Base-by-base conservation (phyloP, 2,888 invertebrate species). In the Euproctis similis region DNA sequence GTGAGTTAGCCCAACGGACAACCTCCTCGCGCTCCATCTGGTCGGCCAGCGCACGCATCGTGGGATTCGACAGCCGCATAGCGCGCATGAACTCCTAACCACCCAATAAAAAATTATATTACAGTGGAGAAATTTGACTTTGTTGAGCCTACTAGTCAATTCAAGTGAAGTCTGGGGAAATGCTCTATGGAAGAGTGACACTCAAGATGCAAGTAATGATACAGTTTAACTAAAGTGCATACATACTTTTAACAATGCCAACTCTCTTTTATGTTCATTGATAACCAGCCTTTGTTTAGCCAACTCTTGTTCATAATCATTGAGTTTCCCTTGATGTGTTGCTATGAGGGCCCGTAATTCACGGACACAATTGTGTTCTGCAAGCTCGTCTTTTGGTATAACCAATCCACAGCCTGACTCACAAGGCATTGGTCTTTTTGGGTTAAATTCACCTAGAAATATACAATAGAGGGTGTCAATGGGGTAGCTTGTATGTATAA, bases 1-100 rank as follows among this genome's bases (percentile, higher is more conserved):
- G 76, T 0, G 94, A 91, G 49, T 88, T 90, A 24, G 95, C 93
- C 96, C 96, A 96, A 56, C 94, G 88, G 19, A 93, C 87, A 33
- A 97, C 94, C 73, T 97, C 97, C 60, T 96, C 96, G 30, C 95
- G 89, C 69, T 97, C 97, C 92, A 97, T 95, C 60, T 96, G 95
- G 63, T 96, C 95, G 2, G 96, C 95, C 28, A 96, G 90, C 12
- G 95, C 95, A 28, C 96, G 87, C 92, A 96, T 94, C 10, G 95
- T 90, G 0, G 97, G 96, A 80, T 96, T 96, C 0, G 95, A 93
- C 9, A 94, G 91, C 46, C 96, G 88, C 91, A 97, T 93, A 1
- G 96, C 95, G 45, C 95, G 87, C 93, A 97, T 95, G 64, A 95
- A 96, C 66, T 97, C 94, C 90, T 92, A 57, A 27, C 12, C n/a